Evolutionary conservation across 2,113 vertebrate species (phyloP).

Genomic region (Nerophis ophidion): DNA sequence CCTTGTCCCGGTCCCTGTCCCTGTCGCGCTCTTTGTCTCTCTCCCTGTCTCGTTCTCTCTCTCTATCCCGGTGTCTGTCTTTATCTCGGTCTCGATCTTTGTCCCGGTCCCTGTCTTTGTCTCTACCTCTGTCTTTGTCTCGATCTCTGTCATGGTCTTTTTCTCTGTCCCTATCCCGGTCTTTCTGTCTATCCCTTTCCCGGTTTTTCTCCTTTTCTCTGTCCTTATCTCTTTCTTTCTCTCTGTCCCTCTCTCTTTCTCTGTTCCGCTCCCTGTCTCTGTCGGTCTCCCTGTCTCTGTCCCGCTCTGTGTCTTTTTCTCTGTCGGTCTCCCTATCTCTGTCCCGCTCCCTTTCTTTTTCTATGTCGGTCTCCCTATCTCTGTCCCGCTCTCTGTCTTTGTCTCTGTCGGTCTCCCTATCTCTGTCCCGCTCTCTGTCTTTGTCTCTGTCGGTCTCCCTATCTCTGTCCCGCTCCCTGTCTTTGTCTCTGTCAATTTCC

Average conservation of each 20-base stretch:
- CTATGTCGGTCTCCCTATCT: slow-evolving; percentile 13
- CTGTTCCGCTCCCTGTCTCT: slow-evolving; percentile 46
- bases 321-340: slow-evolving; percentile 16
- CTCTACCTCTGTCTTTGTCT: slow-evolving; percentile 20
- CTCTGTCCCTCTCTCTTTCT: slow-evolving; percentile 53
- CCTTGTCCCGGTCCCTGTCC: slow-evolving; percentile 50
- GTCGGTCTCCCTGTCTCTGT: slow-evolving; percentile 65
- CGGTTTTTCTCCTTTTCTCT: slow-evolving; percentile 43
- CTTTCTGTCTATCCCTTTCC: slow-evolving; percentile 42
- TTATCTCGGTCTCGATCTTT: slow-evolving; percentile 44
- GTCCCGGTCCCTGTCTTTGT: neutral
- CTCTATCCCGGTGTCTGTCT: slow-evolving; percentile 16
- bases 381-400: slow-evolving; percentile 55
- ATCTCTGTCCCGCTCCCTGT: neutral
- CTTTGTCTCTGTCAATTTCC: neutral
- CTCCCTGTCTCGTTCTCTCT: slow-evolving; percentile 41
- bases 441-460: slow-evolving; percentile 32
- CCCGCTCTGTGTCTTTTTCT: slow-evolving; percentile 48
- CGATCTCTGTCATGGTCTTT: slow-evolving; percentile 54
- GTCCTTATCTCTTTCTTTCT: slow-evolving; percentile 61
- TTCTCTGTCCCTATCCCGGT: slow-evolving; percentile 60
- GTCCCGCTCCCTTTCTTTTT: slow-evolving; percentile 37
- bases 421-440: slow-evolving; percentile 55
- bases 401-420: slow-evolving; percentile 19
- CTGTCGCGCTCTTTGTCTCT: slow-evolving; percentile 66